Conservation (phyloP, 2,113 vertebrate genomes). For the Sebastes fasciatus region DNA sequence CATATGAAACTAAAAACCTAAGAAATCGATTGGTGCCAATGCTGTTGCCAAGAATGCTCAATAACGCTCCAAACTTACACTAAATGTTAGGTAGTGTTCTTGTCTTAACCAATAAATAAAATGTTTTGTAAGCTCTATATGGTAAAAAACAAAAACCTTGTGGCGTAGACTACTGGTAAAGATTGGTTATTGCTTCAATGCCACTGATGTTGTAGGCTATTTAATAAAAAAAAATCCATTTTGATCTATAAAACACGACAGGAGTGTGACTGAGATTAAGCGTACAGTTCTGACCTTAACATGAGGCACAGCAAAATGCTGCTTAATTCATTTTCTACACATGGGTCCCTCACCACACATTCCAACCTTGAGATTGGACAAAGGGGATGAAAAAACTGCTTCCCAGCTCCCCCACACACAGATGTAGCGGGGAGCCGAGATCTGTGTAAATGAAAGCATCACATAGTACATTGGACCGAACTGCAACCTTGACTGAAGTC, state of each 20-base stretch:
- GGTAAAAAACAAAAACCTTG: no score
- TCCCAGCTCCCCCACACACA: slow-evolving; percentile 11
- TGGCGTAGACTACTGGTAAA: background rate
- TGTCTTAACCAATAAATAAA: background rate
- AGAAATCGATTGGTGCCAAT: no score
- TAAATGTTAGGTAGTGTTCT: background rate
- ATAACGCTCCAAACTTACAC: no score
- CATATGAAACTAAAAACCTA: no score
- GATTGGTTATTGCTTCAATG: slow-evolving; percentile 40
- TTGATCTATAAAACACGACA: slow-evolving; percentile 38
- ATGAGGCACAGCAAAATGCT: slow-evolving; percentile 50
- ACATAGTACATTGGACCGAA: slow-evolving; percentile 45
- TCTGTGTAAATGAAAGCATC: slow-evolving; percentile 53
- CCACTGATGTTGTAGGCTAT: no score
- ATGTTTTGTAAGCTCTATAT: no score
- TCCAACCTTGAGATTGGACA: slow-evolving; percentile 72
- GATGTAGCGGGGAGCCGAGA: slow-evolving; percentile 7
- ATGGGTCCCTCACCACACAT: slow-evolving; percentile 37
- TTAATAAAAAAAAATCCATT: slow-evolving; percentile 30
- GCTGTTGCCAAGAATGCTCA: no score
- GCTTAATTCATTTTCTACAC: slow-evolving; percentile 70
- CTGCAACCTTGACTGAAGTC: slow-evolving; percentile 61
- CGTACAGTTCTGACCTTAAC: slow-evolving; percentile 57
- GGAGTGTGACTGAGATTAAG: slow-evolving; percentile 55
- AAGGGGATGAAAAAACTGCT: slow-evolving; percentile 44